phyloP scores from a whole-genome alignment of 2,888 invertebrate genomes.

The Eustalomyia histrio region DNA sequence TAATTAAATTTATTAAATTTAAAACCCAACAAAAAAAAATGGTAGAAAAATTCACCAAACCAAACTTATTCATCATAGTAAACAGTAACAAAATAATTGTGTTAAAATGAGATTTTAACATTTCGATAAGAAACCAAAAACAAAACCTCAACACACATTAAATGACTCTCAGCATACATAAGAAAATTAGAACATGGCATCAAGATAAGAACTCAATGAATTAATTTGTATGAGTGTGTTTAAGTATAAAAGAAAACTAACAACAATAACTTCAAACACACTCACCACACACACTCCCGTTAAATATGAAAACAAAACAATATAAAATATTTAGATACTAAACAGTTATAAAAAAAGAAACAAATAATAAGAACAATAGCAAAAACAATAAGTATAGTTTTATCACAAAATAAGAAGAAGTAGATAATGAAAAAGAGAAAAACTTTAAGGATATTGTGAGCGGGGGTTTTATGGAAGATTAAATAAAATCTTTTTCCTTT shows the following conservation, averaged over 20 bases:
- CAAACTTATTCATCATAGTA: slow-evolving; percentile 2
- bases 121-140: slow-evolving; percentile 20
- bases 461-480: slow-evolving; percentile 3
- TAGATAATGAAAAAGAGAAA: not conserved
- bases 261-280: no score
- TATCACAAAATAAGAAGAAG: not conserved
- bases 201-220: slow-evolving; percentile 52
- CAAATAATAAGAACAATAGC: not conserved
- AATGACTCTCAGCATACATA: slow-evolving; percentile 13
- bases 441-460: slow-evolving; percentile 13
- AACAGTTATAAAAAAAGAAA: slow-evolving; percentile 33
- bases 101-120: slow-evolving; percentile 24
- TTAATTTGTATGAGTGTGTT: slow-evolving; percentile 42
- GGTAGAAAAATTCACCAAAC: not conserved
- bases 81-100: slow-evolving; percentile 12
- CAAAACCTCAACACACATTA: not conserved
- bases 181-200: slow-evolving; percentile 54
- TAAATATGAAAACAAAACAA: slow-evolving; percentile 24
- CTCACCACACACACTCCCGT: no score
- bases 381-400: slow-evolving; percentile 1
- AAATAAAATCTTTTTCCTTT: slow-evolving; percentile 23
- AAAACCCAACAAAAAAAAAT: no score
- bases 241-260: not conserved
- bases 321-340: slow-evolving; percentile 38
- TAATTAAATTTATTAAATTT: not conserved